Conservation (phyloP, 1,140 invertebrate species). For the Drusus annulatus region DNA sequence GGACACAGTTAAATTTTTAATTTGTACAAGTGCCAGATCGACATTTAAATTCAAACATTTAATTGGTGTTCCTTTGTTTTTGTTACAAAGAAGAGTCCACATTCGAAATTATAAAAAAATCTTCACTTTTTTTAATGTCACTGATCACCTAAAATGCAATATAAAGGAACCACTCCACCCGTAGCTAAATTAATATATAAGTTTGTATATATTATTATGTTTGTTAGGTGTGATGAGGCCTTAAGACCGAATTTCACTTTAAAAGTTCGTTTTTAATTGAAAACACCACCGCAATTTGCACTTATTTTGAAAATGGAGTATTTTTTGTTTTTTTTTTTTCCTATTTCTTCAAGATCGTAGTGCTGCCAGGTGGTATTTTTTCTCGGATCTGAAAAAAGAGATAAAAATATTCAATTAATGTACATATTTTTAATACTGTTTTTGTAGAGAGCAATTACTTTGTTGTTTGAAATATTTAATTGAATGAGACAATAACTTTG, state of each 20-base stretch:
- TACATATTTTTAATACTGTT: too few relatives aligned
- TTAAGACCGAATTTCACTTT: background rate
- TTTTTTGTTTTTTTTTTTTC: background rate
- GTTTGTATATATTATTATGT: too few relatives aligned
- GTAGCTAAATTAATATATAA: too few relatives aligned
- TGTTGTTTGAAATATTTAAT: too few relatives aligned
- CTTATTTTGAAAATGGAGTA: constrained; percentile 4
- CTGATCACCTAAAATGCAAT: constrained; percentile 28
- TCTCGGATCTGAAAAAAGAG: constrained; percentile 50
- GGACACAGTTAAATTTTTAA: constrained; percentile 7
- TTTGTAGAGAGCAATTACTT: too few relatives aligned
- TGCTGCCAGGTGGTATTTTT: constrained; percentile 37
- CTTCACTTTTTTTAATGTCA: background rate
- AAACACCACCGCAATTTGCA: constrained; percentile 50
- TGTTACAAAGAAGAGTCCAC: background rate
- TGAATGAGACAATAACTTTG: too few relatives aligned
- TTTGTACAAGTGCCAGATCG: constrained; percentile 21
- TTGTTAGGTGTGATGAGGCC: too few relatives aligned
- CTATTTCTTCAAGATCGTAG: constrained; percentile 42
- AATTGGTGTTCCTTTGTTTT: constrained; percentile 7
- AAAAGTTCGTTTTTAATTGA: background rate
- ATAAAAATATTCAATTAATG: too few relatives aligned
- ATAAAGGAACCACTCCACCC: background rate
- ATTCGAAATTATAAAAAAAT: background rate
- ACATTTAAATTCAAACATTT: constrained; percentile 4